Conservation (phyloP, 2,888 invertebrate genomes). For the Myopa tessellatipennis region DNA sequence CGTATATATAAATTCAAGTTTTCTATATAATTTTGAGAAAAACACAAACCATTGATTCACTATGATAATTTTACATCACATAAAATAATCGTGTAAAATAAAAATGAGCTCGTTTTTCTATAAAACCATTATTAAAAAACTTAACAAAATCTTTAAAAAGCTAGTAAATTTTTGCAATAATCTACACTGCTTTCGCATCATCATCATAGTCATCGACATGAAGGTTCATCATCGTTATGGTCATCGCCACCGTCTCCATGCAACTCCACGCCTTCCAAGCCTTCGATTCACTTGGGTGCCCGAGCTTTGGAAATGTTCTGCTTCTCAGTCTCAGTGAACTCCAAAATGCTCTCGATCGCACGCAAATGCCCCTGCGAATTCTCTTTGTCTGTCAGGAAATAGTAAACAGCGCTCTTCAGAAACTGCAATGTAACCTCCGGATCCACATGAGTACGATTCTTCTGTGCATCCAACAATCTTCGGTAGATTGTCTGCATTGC, state of each 20-base stretch:
- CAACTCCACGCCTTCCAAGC: neutral
- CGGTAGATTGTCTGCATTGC: slow-evolving; percentile 82
- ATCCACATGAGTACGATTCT: slow-evolving; percentile 79
- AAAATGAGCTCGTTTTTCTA: slow-evolving; percentile 45
- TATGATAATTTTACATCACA: slow-evolving; percentile 59
- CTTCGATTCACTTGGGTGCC: slow-evolving; percentile 62
- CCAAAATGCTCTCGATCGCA: slow-evolving; percentile 92
- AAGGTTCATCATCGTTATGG: neutral
- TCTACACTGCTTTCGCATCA: neutral
- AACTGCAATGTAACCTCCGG: slow-evolving; percentile 94
- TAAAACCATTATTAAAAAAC: neutral
- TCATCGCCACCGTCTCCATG: neutral
- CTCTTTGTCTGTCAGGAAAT: slow-evolving; percentile 90
- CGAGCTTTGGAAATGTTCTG: slow-evolving; percentile 81
- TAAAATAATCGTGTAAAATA: slow-evolving; percentile 60
- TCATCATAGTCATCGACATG: neutral
- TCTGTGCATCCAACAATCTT: slow-evolving; percentile 82
- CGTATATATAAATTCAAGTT: slow-evolving; percentile 25
- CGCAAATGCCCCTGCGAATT: slow-evolving; percentile 86
- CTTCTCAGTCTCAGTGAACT: slow-evolving; percentile 85
- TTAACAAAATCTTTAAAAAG: slow-evolving; percentile 24
- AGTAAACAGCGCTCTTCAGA: slow-evolving; percentile 92
- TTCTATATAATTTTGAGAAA: slow-evolving; percentile 13
- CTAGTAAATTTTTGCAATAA: slow-evolving; percentile 21
- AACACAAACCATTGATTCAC: slow-evolving; percentile 44